Base-by-base conservation (phyloP, 2,113 vertebrate species). In the Passerina amoena region DNA sequence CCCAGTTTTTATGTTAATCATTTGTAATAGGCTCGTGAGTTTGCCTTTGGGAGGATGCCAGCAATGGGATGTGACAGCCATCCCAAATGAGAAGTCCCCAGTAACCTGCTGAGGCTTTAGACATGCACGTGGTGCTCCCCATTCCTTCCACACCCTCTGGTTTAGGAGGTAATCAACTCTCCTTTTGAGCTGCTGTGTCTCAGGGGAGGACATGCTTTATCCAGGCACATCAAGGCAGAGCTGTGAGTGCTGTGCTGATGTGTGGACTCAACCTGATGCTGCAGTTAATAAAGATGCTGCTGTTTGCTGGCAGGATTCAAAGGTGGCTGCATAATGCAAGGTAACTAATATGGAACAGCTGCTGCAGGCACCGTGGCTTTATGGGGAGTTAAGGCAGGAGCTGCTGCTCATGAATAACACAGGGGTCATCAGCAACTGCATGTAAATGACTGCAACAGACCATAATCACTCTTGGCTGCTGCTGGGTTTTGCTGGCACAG, bases 1-100 rank as follows among this genome's bases (percentile, higher is more conserved):
- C 95, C 95, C 88, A 73, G 53, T 92, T 96, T 92, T 96, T 82
- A 94, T 89, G 95, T 87, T 95, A 95, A 96, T 96, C 54, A 70
- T 80, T 95, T 75, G 83, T 91, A 95, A 94, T 40, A 73, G 7
- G 25, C 45, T 92, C 1, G 0, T 92, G 91, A 94, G 63, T 28
- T 89, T 72, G 88, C 56, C 68, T 93, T 76, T 95, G 96, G 93
- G 90, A 95, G 65, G 57, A 60, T 82, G 96, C 93, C 93, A 97
- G 85, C 60, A 30, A 5, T 1, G 60, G 61, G 86, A 94, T 95
- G 96, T 95, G 95, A 95, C 85, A 94, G 65, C 57, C 93, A 93
- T 96, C 60, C 83, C 76, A 60, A 93, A 95, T 92, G 56, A 82
- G 28, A 88, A 68, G 71, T 33, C 64, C 72, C 28, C 64, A 38